phyloP scores from a whole-genome alignment of 92 coral and sea anemone genomes.

The Porites evermanni region DNA sequence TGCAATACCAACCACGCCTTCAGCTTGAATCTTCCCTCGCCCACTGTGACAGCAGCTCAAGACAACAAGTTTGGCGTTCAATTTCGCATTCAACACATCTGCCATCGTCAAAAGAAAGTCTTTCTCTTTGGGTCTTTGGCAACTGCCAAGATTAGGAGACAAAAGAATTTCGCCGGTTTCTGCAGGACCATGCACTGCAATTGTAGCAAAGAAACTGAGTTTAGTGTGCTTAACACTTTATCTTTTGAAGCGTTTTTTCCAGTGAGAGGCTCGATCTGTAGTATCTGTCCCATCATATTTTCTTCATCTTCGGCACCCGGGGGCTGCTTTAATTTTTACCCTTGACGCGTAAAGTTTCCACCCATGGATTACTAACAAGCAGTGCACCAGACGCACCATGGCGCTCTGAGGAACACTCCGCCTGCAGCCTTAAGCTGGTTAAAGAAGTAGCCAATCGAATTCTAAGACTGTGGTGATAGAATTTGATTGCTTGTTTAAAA shows the following conservation, averaged over 20 bases:
- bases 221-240: neutral
- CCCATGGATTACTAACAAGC: constrained; percentile 8
- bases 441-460: neutral
- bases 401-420: neutral
- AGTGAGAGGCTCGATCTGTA: neutral
- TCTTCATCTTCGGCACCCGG: neutral
- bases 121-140: neutral
- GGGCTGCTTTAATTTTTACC: neutral
- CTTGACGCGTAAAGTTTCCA: neutral
- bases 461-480: neutral
- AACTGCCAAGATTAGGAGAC: neutral
- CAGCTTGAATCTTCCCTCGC: neutral
- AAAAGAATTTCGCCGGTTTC: neutral
- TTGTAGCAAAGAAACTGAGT: neutral
- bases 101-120: neutral
- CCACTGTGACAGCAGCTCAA: constrained; percentile 12
- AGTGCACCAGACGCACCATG: neutral
- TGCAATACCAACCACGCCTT: neutral
- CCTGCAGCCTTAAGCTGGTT: neutral
- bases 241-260: neutral
- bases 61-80: constrained; percentile 4
- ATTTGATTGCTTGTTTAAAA: too few relatives aligned
- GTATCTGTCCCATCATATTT: neutral
- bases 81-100: neutral
- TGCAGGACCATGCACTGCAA: neutral